A percentile compares a stretch with the other conserved stretches of the same genome.
phyloP scores from a whole-genome alignment of 1,140 invertebrate genomes.

The Anastatus disparis region DNA sequence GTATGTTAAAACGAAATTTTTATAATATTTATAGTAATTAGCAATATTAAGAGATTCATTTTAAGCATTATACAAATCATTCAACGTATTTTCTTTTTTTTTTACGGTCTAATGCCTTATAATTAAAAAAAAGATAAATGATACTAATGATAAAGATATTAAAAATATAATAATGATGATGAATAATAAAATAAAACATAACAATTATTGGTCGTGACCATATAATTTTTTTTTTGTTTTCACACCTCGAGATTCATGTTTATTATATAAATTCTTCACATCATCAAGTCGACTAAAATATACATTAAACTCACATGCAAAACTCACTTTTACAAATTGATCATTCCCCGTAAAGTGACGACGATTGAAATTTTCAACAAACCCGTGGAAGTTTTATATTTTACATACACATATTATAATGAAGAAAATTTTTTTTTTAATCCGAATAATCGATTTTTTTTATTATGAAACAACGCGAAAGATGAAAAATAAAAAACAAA shows the following conservation, averaged over 20 bases:
- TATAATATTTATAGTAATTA: too few relatives aligned
- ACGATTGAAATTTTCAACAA: neutral
- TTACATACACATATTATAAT: conserved; percentile 7
- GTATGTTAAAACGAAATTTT: neutral
- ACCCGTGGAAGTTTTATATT: conserved; percentile 21
- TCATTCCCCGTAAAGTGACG: too few relatives aligned
- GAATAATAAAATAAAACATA: conserved; percentile 22
- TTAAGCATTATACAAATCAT: conserved; percentile 25
- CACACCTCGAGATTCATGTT: conserved; percentile 29
- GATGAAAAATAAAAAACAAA: conserved; percentile 4
- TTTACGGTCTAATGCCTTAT: conserved; percentile 18
- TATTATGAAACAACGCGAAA: too few relatives aligned
- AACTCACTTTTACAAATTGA: neutral
- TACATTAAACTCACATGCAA: too few relatives aligned
- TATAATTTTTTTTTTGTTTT: conserved; percentile 8
- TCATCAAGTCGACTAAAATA: neutral
- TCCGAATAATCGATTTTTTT: too few relatives aligned
- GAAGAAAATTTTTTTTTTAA: too few relatives aligned
- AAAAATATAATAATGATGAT: too few relatives aligned
- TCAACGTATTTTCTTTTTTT: neutral
- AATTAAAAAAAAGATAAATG: neutral
- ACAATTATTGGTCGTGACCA: conserved; percentile 10
- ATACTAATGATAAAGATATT: too few relatives aligned
- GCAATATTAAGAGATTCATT: conserved; percentile 26
- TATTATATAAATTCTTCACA: neutral